A percentile compares a stretch with the other conserved stretches of the same genome.
Conservation (phyloP, 2,888 invertebrate genomes). For the Cheilosia vulpina region DNA sequence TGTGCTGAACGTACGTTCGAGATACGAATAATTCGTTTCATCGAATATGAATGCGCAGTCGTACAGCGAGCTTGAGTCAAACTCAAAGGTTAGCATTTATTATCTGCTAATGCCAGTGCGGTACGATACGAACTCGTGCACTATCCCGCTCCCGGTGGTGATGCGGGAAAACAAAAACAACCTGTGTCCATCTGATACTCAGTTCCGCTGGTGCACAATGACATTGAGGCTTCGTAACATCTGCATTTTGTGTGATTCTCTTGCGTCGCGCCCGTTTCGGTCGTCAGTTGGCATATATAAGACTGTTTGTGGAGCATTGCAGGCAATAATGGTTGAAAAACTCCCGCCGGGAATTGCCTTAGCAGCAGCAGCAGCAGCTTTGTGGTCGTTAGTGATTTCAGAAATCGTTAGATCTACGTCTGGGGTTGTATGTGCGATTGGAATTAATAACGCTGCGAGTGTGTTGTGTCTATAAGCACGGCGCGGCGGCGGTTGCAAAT, state of each 20-base stretch:
- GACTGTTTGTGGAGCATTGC: slow-evolving; percentile 37
- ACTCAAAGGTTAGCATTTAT: slow-evolving; percentile 64
- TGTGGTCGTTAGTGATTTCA: slow-evolving; percentile 71
- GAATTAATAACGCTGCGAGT: slow-evolving; percentile 42
- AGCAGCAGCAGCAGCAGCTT: slow-evolving; percentile 35
- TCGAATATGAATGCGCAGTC: slow-evolving; percentile 11
- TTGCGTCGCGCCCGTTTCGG: slow-evolving; percentile 14
- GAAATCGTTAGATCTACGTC: slow-evolving; percentile 59
- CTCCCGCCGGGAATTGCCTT: slow-evolving; percentile 56
- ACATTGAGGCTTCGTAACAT: slow-evolving; percentile 65
- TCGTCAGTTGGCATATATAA: neutral
- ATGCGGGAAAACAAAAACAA: slow-evolving; percentile 37
- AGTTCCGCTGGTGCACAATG: slow-evolving; percentile 52
- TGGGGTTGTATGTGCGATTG: slow-evolving; percentile 35
- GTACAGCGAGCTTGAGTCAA: slow-evolving; percentile 8
- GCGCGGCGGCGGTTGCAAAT: slow-evolving; percentile 62
- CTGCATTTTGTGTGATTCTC: slow-evolving; percentile 55
- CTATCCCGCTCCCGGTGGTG: slow-evolving; percentile 2
- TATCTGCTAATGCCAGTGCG: slow-evolving; percentile 58
- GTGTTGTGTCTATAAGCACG: neutral
- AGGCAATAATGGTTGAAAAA: slow-evolving; percentile 54
- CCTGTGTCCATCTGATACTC: slow-evolving; percentile 66
- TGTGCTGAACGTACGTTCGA: neutral
- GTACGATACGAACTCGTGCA: slow-evolving; percentile 20
- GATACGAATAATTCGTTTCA: slow-evolving; percentile 30